Base-by-base conservation (phyloP, 2,797 vertebrate genomes). In the Eleutherodactylus coqui region DNA sequence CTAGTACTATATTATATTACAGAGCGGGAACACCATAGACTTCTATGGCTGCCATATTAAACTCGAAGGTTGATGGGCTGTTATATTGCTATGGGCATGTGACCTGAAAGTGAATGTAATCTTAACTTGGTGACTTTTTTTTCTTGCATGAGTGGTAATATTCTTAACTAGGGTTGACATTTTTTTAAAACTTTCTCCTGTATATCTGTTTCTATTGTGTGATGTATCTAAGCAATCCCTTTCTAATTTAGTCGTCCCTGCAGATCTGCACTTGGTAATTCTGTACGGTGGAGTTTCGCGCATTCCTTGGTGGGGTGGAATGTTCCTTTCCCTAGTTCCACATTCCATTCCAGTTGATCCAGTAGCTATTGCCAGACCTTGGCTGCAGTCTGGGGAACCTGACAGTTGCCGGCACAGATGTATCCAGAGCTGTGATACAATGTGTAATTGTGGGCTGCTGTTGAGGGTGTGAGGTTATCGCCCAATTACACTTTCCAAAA, bases 221-320 rank as follows among this genome's bases (percentile, higher is more conserved):
- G 16, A 13, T 14, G 9, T 34, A 32, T 81, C 27, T 24, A n/a
- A 67, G 9, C 29, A 69, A 5, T 13, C 29, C 5, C 13, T 13
- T 34, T 49, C 7, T 51, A 1, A 24, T 27, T 38, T 82, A n/a
- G 79, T 82, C 58, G 10, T 80, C 64, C 45, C 36, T 16, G 47
- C 69, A 34, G 64, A 70, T 9, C 47, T 27, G 45, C 47, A n/a
- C 49, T 38, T n/a, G 34, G 62, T 69, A 8, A 38, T 27, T 47
- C 29, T 67, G 67, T 36, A 38, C 45, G 6, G 34, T 69, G 47
- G 64, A 51, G 43, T 36, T 49, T 51, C 41, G 79, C 62, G 53
- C 78, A 86, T 86, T 86, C 85, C 55, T 60, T 73, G 78, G 78
- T 21, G 67, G 77, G 78, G 53, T 81, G 77, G 55, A 32, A 32